Percentiles rank a stretch among this genome's conserved stretches.
phyloP scores from a whole-genome alignment of 2,113 vertebrate genomes.

The Odocoileus virginianus region DNA sequence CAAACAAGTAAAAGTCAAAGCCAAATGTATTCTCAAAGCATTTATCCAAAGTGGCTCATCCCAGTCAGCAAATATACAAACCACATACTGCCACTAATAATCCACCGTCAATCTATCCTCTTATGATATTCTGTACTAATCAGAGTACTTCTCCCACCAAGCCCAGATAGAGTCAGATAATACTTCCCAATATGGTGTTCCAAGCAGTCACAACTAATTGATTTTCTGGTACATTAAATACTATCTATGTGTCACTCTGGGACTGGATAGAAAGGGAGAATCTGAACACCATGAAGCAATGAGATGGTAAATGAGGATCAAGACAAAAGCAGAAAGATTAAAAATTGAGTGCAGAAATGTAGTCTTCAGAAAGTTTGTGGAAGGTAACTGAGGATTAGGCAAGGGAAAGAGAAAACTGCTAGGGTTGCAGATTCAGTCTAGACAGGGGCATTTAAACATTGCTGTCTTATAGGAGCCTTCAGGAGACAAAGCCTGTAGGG shows the following conservation, averaged over 20 bases:
- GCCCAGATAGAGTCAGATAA: neutral
- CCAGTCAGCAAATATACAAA: neutral
- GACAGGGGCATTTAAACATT: neutral
- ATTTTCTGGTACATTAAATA: neutral
- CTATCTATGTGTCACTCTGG: neutral
- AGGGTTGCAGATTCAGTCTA: neutral
- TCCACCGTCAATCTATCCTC: neutral
- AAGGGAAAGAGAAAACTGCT: neutral
- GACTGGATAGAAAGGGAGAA: neutral
- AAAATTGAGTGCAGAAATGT: neutral
- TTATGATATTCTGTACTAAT: neutral
- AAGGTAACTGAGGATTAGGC: neutral
- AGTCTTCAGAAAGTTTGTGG: neutral
- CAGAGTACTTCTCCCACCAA: neutral
- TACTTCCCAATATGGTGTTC: neutral
- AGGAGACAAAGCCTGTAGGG: neutral
- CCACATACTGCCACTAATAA: neutral
- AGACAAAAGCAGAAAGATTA: neutral
- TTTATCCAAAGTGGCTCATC: neutral
- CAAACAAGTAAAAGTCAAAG: conserved; percentile 33
- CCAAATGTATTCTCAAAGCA: neutral
- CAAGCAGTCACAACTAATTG: neutral
- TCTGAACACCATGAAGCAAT: neutral
- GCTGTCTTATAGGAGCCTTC: neutral
- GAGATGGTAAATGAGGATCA: neutral